Evolutionary conservation across 2,113 vertebrate genomes (phyloP).

Genomic region (Girardinichthys multiradiatus): DNA sequence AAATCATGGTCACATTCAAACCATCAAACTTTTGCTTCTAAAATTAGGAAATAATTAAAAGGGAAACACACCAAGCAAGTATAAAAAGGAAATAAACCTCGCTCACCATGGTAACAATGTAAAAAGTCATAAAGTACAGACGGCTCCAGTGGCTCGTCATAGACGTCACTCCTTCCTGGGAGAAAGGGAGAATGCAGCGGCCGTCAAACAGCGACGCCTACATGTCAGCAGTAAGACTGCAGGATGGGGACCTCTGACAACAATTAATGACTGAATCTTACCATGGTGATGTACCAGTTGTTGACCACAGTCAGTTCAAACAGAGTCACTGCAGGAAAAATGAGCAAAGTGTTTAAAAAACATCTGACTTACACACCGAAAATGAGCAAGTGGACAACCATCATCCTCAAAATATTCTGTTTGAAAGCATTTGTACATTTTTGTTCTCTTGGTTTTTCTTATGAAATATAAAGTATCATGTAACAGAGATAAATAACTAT

Average conservation of each 20-base stretch:
- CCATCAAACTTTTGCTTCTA: neutral
- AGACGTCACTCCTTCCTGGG: conserved; percentile 94
- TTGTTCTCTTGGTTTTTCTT: too few relatives aligned
- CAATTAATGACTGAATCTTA: conserved; percentile 66
- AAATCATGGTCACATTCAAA: neutral
- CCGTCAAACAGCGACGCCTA: conserved; percentile 14
- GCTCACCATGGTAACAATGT: conserved; percentile 97
- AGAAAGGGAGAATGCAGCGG: conserved; percentile 22
- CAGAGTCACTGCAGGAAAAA: conserved; percentile 86
- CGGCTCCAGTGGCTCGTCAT: conserved; percentile 97
- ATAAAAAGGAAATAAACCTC: neutral
- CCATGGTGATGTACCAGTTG: conserved; percentile 99
- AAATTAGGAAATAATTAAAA: neutral
- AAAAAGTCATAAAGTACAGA: conserved; percentile 99
- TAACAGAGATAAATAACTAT: neutral
- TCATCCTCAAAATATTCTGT: neutral
- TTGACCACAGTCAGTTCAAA: conserved; percentile 98
- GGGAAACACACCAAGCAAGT: neutral
- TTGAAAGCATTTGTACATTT: too few relatives aligned
- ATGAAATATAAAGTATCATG: neutral
- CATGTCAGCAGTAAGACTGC: conserved; percentile 5
- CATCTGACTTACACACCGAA: neutral
- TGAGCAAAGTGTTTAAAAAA: neutral
- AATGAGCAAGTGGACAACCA: neutral
- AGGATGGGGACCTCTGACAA: neutral